Base-by-base conservation (phyloP, 1,140 invertebrate genomes). In the Latrodectus geometricus region DNA sequence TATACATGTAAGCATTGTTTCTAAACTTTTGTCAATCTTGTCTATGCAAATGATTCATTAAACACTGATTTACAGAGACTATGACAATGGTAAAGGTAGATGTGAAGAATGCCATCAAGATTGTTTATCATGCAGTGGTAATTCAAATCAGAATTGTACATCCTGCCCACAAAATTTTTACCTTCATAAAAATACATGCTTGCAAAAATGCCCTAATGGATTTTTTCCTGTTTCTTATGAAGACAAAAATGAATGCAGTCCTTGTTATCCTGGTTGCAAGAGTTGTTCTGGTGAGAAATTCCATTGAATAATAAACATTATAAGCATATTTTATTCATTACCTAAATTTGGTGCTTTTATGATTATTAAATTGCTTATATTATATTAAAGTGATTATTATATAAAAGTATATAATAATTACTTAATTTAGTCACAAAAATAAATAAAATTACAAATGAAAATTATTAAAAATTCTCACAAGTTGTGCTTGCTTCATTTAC, bases 231-330 rank as follows among this genome's bases (percentile, higher is more conserved):
- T 15, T 35, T 15, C 66, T n/a, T 20, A 23, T 74, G 50, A 48
- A 48, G 65, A 74, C 50, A 50, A 77, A 69, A 72, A 48, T 12
- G 65, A 86, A 52, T 92, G 92, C 86, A 86, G 89, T 11, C 89
- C 90, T 9, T 94, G 94, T 90, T 93, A 94, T 90, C 93, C 94
- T 88, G 91, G 91, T 8, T 94, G 94, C 89, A 90, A 90, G 88
- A 90, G 89, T 17, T 94, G 94, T 89, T 88, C 87, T 12, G 93
- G 93, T 35, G 5, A 68, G 23, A 21, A 48, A 15, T 79, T 14
- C 5, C 68, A 35, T 3, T 35, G 35, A 35, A 35, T 35, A 35
- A 35, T 35, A 35, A 35, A 35, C 5, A 35, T 5, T 35, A 35
- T 35, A 35, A 35, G 35, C 35, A 35, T 35, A 35, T 35, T 35